Evolutionary conservation across 2,113 vertebrate species (phyloP), one percentile per base, ranked within the genome.

Genomic region (Macrotus californicus): DNA sequence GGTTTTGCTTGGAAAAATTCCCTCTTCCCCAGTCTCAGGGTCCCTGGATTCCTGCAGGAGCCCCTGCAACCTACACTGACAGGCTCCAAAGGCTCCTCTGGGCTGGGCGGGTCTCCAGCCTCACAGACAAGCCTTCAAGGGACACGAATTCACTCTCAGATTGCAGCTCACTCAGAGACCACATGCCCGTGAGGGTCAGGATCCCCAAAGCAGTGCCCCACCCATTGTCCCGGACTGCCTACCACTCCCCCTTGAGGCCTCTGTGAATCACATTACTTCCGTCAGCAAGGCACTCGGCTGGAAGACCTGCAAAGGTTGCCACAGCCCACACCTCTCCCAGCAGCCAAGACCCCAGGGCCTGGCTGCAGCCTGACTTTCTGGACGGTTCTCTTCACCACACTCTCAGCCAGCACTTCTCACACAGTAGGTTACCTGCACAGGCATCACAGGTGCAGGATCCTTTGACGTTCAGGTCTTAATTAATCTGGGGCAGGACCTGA

Each of bases 351-450:
- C 54, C 67, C 21, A 26, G 54, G 66, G 31, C 52, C 69, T 21
- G 21, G 94, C 92, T 79, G 36, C 16, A 52, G 66, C 82, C 87
- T 93, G 93, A 79, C 92, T 89, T 80, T 86, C 80, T 18, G 24
- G 54, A 41, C 54, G 3, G 36, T 18, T 77, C 70, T 41, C 21
- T 26, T 50, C 19, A 0, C 29, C 2, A 0, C 2, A 2, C 52
- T 36, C 80, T 26, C n/a, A 72, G 46, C 73, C 46, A 48, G 59
- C 1, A 54, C 79, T n/a, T 56, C 73, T 54, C 61, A 26, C 15
- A 15, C 50, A 19, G 26, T 4, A 59, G 56, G 22, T 22, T 22
- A 11, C 41, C 2, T 81, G 41, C 15, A 22, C 54, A 14, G 0
- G 82, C 48, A 26, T 43, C 26, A 3, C 41, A 61, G 48, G 52